Conservation (phyloP, 2,113 vertebrate species). For the Siniperca chuatsi region DNA sequence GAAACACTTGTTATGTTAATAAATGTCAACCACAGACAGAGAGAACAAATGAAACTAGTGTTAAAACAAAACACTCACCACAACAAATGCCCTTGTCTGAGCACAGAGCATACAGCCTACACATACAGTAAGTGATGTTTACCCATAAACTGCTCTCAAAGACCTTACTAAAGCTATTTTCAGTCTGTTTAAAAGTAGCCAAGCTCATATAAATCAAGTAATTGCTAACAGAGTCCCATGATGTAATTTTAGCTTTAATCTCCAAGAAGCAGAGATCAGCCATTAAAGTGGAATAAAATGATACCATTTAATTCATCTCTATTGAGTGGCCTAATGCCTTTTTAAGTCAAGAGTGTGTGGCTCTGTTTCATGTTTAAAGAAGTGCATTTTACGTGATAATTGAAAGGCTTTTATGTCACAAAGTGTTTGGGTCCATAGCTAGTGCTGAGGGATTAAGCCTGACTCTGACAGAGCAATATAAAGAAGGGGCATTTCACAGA, state of each 20-base stretch:
- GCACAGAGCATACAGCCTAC: background rate
- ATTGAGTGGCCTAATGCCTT: conserved; percentile 36
- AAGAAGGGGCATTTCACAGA: conserved; percentile 5
- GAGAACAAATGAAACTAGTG: conserved; percentile 29
- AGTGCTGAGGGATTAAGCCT: conserved; percentile 34
- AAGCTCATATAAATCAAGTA: conserved; percentile 53
- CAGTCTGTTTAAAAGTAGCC: conserved; percentile 35
- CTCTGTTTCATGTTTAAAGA: conserved; percentile 43
- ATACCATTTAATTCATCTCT: conserved; percentile 41
- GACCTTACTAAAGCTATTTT: conserved; percentile 37
- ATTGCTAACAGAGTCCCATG: conserved; percentile 53
- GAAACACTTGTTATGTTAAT: conserved; percentile 43
- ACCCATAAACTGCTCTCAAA: conserved; percentile 37
- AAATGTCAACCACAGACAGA: conserved; percentile 40
- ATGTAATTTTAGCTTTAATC: conserved; percentile 40
- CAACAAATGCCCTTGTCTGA: conserved; percentile 33
- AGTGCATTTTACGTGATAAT: conserved; percentile 39
- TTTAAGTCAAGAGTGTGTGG: conserved; percentile 8
- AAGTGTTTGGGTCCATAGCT: conserved; percentile 41
- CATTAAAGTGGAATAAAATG: conserved; percentile 41
- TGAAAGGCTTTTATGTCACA: conserved; percentile 59
- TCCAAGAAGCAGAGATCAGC: conserved; percentile 20
- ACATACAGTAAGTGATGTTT: conserved; percentile 38
- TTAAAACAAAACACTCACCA: conserved; percentile 24
- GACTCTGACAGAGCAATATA: conserved; percentile 33